Base-by-base conservation (phyloP, 2,888 invertebrate genomes). In the Clusia tigrina region DNA sequence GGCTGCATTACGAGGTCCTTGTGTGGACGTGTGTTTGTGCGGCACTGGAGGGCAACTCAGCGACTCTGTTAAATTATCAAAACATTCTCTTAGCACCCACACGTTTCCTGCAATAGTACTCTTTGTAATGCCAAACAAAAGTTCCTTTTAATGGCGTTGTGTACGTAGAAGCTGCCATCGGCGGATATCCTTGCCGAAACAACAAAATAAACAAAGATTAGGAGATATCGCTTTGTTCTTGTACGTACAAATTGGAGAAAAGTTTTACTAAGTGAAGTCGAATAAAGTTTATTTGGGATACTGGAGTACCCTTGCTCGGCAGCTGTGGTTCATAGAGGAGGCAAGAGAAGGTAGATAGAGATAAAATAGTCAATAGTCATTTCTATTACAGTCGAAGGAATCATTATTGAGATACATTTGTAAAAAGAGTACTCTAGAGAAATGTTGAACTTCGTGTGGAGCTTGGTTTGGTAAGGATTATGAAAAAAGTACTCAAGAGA, bases 101-200 rank as follows among this genome's bases (percentile, higher is more conserved):
- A 2, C 22, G 18, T 18, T 48, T 48, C 22, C 20, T 48, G 18
- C 15, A 15, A 3, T 42, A 10, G 42, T 42, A 15, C n/a, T n/a
- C n/a, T 42, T 5, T 15, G 42, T 15, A 17, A 3, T 42, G n/a
- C 42, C n/a, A 48, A 15, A 48, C 48, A 48, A 48, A 48, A 48
- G 48, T 6, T 48, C n/a, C n/a, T 60, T 60, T 60, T 60, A 60
- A 60, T 60, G 54, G 46, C 46, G 53, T 60, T 60, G 26, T 48
- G 56, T 20, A 42, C 38, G 52, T 56, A 66, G n/a, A n/a, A 59
- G 64, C 60, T 67, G 54, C 77, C 77, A 75, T 75, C 74, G 67
- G 67, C 65, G 74, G 74, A 75, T 77, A 75, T 75, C 76, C 74
- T 76, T 61, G 60, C 42, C 10, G 10, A 18, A 3, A 18, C 48